Evolutionary conservation across 2,797 vertebrate species (phyloP), one percentile per base, ranked within the genome.

Genomic region (Chrosomus eos): DNA sequence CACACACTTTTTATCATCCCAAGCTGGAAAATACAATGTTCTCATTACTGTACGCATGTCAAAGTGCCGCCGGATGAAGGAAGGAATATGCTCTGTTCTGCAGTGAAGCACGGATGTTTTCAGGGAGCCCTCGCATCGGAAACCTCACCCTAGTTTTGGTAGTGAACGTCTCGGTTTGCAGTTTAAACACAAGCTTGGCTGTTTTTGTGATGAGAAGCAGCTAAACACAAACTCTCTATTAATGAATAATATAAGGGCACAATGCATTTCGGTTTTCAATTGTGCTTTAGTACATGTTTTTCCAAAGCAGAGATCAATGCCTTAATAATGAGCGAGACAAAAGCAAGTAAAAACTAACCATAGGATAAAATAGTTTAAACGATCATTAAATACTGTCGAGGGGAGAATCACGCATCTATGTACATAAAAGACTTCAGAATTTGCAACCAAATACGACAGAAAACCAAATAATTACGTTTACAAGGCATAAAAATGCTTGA

Each of bases 1-100:
- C 94, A 94, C 93, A 94, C 95, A 94, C 88, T 94, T 95, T 94
- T 94, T 93, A 94, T 95, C 93, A 93, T 90, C 86, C 68, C 84
- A 76, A 88, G 90, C 89, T 84, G 90, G 89, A 91, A 92, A 92
- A 93, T 85, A 74, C 91, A 90, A 92, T 92, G 92, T 89, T 90
- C 87, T 78, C 84, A 92, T 93, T 88, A 89, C 82, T 75, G 85
- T 90, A 91, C 87, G 88, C 92, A 88, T 87, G 88, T 81, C 81
- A 91, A 91, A 91, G 84, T 92, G 94, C 93, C 93, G 90, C 79
- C 3, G 48, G 14, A 38, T 28, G 16, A 51, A 72, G 89, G 89
- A 89, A 88, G 83, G 93, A 91, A 92, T 93, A 89, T 89, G 90
- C 87, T 89, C 87, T 94, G 94, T 93, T 83, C 88, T 88, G 85